phyloP scores from a whole-genome alignment of 2,113 vertebrate genomes.

The Galeopterus variegatus region DNA sequence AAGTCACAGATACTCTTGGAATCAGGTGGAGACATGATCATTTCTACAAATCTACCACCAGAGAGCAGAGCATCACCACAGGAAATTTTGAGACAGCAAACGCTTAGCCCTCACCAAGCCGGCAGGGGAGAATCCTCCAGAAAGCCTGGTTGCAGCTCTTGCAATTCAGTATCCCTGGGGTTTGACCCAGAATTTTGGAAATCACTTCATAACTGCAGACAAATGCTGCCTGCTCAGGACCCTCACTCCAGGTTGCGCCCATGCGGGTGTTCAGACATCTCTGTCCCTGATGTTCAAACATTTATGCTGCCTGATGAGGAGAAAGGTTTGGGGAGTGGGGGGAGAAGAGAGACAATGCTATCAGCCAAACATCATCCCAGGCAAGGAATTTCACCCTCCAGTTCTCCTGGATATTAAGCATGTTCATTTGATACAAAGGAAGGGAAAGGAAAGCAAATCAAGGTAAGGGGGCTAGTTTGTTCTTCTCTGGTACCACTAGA shows the following conservation, averaged over 20 bases:
- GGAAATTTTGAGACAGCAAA: background rate
- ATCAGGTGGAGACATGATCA: background rate
- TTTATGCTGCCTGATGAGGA: background rate
- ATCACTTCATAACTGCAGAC: background rate
- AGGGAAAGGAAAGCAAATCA: background rate
- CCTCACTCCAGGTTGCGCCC: background rate
- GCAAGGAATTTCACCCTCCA: background rate
- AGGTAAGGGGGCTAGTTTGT: background rate
- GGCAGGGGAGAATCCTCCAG: background rate
- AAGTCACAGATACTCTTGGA: background rate
- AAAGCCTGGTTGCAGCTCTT: background rate
- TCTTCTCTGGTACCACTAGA: background rate
- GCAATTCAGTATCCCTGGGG: background rate
- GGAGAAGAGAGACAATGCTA: too few relatives aligned
- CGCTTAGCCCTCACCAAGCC: accelerated
- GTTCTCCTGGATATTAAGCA: background rate
- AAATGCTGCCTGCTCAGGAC: background rate
- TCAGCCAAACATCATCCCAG: background rate
- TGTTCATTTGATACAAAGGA: background rate
- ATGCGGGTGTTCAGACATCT: background rate
- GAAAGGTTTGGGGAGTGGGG: accelerated
- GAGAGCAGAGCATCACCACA: conserved; percentile 68
- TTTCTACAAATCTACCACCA: conserved; percentile 37
- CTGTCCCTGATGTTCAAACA: background rate
- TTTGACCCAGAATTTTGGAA: background rate